Evolutionary conservation across 2,113 vertebrate genomes (phyloP), one percentile per base, ranked within the genome.

Genomic region (Pollimyrus isidori): DNA sequence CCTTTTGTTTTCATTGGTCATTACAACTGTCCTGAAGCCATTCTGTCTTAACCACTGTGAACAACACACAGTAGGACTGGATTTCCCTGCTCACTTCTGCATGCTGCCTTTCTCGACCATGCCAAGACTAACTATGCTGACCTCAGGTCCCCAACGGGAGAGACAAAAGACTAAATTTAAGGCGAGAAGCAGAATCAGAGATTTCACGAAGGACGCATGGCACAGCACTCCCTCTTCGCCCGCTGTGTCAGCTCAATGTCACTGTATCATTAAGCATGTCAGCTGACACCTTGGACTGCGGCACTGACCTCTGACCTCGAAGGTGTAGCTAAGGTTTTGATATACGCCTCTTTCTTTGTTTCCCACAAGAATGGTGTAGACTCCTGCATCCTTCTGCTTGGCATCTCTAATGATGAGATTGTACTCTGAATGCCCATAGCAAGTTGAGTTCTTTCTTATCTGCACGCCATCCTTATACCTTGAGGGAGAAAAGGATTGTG

Each of bases 391-490:
- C 80, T 92, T 96, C 7, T 93, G 90, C 90, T 95, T 95, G 91
- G 97, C 93, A 0, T 97, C 94, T 50, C 89, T 91, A 69, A 99
- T 96, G 80, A 90, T 92, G 89, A 99, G 95, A 2, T 73, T 95
- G 92, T 94, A 96, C 39, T 86, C 92, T 0, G 93, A 94, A 0
- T 91, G 92, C 56, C 94, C 95, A 1, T 96, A 98, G 87, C 96
- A 97, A 1, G 95, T 96, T 10, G 95, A 95, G 91, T 96, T 97
- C 5, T 93, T 94, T 83, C 82, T 89, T 91, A 98, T 96, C 53
- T 13, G 92, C 82, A 95, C 92, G 11, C 95, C 96, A n/a, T 98
- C 96, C 86, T 97, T 98, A 92, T 96, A 97, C 97, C 98, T 99
- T 92, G 89, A 88, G 88, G 80, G 49, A 56, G n/a, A 65, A 84